Conservation (phyloP, 2,113 vertebrate species). For the Boulengeromyrus knoepffleri region DNA sequence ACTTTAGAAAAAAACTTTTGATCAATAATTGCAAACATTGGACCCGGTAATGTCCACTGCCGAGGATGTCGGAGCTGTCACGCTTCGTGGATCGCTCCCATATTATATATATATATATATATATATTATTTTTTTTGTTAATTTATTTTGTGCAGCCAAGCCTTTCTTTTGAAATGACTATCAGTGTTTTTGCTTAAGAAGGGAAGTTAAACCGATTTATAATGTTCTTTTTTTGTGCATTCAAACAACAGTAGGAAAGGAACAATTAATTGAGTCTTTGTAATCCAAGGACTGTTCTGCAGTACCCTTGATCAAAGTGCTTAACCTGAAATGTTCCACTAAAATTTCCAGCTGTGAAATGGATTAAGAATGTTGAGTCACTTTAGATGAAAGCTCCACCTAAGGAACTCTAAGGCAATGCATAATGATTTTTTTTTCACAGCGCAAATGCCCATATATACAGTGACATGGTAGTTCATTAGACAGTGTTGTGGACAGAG, state of each 20-base stretch:
- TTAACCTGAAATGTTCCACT: not conserved
- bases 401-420: not conserved
- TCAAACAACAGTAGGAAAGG: not conserved
- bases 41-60: not conserved
- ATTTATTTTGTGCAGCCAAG: slow-evolving; percentile 7
- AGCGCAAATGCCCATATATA: not conserved
- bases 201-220: not conserved
- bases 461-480: not conserved
- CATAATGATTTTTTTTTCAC: not conserved
- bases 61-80: not conserved
- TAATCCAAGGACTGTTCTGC: not conserved
- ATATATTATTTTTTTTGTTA: not conserved
- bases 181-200: slow-evolving; percentile 1
- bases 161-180: not conserved
- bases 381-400: not conserved
- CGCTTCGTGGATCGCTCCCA: not conserved
- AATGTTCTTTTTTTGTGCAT: not conserved
- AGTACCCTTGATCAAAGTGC: not conserved
- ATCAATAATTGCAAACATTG: slow-evolving; percentile 1
- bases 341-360: not conserved
- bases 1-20: not conserved
- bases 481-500: not conserved
- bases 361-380: not conserved
- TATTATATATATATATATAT: not conserved
- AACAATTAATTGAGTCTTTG: slow-evolving; percentile 6